phyloP scores from a whole-genome alignment of 2,888 invertebrate genomes.

The Pherbina coryleti region DNA sequence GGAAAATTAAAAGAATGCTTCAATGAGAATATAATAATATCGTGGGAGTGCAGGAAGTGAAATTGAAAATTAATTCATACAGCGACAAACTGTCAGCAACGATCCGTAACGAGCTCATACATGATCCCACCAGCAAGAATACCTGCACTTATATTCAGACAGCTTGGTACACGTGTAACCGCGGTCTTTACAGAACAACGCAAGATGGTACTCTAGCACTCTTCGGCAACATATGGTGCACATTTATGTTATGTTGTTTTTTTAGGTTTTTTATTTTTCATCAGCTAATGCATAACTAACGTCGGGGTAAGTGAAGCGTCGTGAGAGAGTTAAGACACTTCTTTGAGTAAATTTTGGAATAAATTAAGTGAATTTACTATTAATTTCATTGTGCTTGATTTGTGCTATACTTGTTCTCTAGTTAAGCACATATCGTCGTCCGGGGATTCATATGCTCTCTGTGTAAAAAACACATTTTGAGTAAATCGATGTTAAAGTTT shows the following conservation, averaged over 20 bases:
- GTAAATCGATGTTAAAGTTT: no score
- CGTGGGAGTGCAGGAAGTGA: constrained; percentile 47
- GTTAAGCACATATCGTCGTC: no score
- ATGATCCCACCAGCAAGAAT: background rate
- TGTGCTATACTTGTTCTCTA: no score
- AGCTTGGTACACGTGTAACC: no score
- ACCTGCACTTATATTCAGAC: no score
- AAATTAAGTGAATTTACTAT: no score
- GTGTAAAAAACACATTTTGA: no score
- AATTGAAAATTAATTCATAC: constrained; percentile 55
- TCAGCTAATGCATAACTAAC: no score
- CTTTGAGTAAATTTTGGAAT: no score
- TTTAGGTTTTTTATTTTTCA: background rate
- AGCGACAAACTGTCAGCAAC: constrained; percentile 11
- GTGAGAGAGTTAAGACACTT: background rate
- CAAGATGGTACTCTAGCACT: constrained; percentile 49
- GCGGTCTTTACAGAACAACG: constrained; percentile 16
- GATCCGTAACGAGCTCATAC: constrained; percentile 8
- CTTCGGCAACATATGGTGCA: constrained; percentile 21
- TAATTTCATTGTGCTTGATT: no score
- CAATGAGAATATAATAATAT: constrained; percentile 18
- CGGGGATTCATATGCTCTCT: no score
- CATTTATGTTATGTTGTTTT: background rate
- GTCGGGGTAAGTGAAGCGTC: background rate
- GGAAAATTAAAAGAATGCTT: constrained; percentile 15